These are phyloP conservation scores for Misgurnus mizolepis DNA, from an alignment of 2,113 vertebrate genomes.

Conservation along the genomic window DNA sequence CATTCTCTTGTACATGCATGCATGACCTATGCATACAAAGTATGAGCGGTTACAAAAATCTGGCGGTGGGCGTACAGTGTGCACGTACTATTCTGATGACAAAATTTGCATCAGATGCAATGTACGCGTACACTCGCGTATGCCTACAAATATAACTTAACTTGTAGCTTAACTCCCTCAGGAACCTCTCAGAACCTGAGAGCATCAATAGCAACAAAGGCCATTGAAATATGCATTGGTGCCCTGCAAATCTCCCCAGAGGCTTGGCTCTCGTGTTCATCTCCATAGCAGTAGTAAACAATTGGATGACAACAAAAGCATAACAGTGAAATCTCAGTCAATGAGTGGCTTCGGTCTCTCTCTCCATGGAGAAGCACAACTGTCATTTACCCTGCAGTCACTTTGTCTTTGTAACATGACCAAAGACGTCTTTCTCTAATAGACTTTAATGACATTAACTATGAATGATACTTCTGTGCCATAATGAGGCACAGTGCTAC, in stretches of 20 bases:
- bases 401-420: background rate
- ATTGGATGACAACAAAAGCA: constrained; percentile 23
- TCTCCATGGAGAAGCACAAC: background rate
- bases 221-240: background rate
- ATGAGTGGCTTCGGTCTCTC: background rate
- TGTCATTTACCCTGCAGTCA: background rate
- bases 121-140: no score
- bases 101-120: no score
- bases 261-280: background rate
- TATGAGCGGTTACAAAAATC: no score
- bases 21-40: no score
- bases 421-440: constrained; percentile 6
- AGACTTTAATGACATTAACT: constrained; percentile 17
- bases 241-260: background rate
- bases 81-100: no score
- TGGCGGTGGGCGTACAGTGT: no score
- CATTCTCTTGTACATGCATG: no score
- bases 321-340: constrained; percentile 22
- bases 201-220: background rate
- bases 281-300: constrained; percentile 34
- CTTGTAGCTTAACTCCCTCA: background rate
- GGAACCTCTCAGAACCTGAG: background rate
- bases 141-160: no score
- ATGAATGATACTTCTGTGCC: background rate
- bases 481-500: background rate